Conservation (phyloP, 53 echinoderm and acorn worm genomes). For the Luidia sarsii region DNA sequence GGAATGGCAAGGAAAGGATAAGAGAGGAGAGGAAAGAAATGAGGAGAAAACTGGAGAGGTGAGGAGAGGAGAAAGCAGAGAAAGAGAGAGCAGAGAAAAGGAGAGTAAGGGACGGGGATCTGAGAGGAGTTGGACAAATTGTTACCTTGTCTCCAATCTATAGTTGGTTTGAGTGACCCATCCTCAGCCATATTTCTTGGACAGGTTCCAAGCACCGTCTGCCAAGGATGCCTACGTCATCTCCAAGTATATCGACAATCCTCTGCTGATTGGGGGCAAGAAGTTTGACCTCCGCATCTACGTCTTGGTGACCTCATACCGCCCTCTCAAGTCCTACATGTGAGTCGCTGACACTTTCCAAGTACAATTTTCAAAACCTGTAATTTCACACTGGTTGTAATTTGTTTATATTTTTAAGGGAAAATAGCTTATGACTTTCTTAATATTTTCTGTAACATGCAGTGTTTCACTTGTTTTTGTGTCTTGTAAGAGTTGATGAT, state of each 20-base stretch:
- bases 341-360: conserved; percentile 42
- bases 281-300: conserved; percentile 98
- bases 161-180: no score
- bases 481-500: neutral
- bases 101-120: no score
- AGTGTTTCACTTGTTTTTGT: neutral
- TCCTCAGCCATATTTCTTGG: no score
- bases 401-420: neutral
- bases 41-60: no score
- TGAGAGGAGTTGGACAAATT: no score
- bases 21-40: no score
- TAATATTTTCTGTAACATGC: no score
- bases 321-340: conserved; percentile 95
- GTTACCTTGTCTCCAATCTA: no score
- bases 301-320: conserved; percentile 89
- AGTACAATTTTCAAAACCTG: neutral
- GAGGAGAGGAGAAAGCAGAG: no score
- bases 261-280: conserved; percentile 97
- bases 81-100: no score
- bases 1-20: no score
- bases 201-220: conserved; percentile 92
- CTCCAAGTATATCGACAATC: conserved; percentile 92
- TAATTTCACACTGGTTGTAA: neutral
- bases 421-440: no score
- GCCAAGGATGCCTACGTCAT: conserved; percentile 95